Evolutionary conservation across 30 jellyfish, hydroid and myxozoan species (phyloP).

Genomic region (Nemopilema nomurai): DNA sequence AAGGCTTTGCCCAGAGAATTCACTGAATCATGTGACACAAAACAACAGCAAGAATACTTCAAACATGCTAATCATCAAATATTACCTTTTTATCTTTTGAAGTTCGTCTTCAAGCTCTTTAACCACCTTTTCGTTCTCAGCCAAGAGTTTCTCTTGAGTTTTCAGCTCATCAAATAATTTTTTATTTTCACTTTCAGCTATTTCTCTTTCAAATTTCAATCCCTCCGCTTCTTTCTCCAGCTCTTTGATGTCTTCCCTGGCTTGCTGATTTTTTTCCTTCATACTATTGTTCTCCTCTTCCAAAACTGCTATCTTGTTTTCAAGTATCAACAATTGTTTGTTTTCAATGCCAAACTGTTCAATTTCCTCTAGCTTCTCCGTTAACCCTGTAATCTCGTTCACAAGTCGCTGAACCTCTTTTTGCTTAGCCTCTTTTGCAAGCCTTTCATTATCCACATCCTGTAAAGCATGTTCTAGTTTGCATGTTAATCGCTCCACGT

Average conservation of each 20-base stretch:
- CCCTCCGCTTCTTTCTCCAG: not conserved
- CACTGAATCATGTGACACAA: not conserved
- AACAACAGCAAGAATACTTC: not conserved
- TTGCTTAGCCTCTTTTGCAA: not conserved
- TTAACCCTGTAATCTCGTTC: not conserved
- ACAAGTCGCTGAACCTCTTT: not conserved
- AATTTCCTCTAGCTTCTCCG: not conserved
- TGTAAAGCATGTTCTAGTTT: not conserved
- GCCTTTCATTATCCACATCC: not conserved
- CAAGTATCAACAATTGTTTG: not conserved
- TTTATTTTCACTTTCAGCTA: not conserved
- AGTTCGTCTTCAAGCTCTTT: not conserved
- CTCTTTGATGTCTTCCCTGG: not conserved
- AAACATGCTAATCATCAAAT: not conserved
- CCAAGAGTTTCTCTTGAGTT: not conserved
- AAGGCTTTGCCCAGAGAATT: too few species aligned
- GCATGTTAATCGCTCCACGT: not conserved
- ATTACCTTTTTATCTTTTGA: not conserved
- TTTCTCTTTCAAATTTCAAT: not conserved
- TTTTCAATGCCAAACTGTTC: not conserved
- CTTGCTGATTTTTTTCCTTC: not conserved
- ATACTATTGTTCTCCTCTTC: not conserved
- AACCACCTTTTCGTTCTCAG: not conserved
- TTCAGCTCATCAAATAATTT: not conserved
- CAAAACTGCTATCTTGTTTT: not conserved